Evolutionary conservation across 2,113 vertebrate genomes (phyloP), one percentile per base, ranked within the genome.

Genomic region (Nerophis lumbriciformis): DNA sequence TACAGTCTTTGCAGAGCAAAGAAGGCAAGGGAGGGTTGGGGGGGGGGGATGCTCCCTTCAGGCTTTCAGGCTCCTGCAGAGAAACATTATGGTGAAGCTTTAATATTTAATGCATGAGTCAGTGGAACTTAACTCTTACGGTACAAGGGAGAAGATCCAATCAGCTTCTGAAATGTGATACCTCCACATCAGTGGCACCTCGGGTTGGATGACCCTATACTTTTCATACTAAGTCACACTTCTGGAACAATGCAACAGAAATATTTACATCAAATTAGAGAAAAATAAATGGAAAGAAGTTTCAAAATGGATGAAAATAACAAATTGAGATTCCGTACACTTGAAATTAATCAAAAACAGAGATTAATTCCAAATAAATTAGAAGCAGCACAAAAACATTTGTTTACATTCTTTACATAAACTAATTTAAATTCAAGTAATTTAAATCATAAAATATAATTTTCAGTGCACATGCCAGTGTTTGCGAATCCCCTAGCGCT

Each of bases 31-130:
- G 15, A 48, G 11, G 48, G 38, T 48, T 36, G 16, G 42, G n/a
- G 2, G 3, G n/a, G 9, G 54, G n/a, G 1, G 6, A 42, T 11
- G 55, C 13, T 9, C 9, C 56, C 16, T 15, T 48, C 12, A 44
- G 44, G 57, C 5, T 3, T 48, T 39, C 10, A 13, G 6, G 11
- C 4, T 48, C 48, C 59, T 38, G 48, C 48, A 37, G 13, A 48
- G 21, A 21, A 15, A 44, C 38, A 57, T 57, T 5, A 57, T 9
- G 44, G 38, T 13, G 55, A 38, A 5, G 15, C 4, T 73, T 69
- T 86, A 80, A 93, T 98, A 87, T 93, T 96, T 96, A 90, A 98
- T 95, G 93, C 90, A 95, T 94, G 94, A 94, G 83, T 75, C 89
- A 69, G 56, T 84, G 89, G 72, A 90, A 67, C 75, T 87, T 87